phyloP scores from a whole-genome alignment of 2,113 vertebrate genomes.

The Triplophysa dalaica region DNA sequence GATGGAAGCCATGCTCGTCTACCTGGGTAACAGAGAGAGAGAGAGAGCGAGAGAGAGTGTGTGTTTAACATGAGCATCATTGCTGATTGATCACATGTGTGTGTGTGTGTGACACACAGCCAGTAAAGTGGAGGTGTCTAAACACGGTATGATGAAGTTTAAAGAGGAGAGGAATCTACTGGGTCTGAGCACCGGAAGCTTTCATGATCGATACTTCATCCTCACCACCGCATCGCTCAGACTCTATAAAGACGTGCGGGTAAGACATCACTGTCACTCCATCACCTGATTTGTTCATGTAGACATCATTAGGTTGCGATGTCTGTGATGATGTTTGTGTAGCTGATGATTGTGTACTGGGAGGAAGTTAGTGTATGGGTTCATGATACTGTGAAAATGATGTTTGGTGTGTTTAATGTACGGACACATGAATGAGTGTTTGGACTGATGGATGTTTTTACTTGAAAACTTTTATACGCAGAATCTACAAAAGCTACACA shows the following conservation, averaged over 20 bases:
- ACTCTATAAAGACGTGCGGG: conserved; percentile 92
- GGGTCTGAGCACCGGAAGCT: conserved; percentile 78
- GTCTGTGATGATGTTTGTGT: too few relatives aligned
- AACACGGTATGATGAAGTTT: conserved; percentile 91
- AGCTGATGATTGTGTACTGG: too few relatives aligned
- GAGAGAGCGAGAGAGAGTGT: background rate
- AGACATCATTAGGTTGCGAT: too few relatives aligned
- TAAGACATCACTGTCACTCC: conserved; percentile 61
- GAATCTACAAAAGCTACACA: conserved; percentile 12
- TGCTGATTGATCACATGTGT: background rate
- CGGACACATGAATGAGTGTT: background rate
- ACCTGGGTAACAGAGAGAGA: conserved; percentile 74
- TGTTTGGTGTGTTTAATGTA: too few relatives aligned
- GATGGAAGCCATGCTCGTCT: conserved; percentile 87
- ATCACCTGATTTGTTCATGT: too few relatives aligned
- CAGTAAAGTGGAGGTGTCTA: conserved; percentile 82
- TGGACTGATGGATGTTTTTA: background rate
- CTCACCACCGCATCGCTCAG: conserved; percentile 81
- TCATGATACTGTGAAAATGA: too few relatives aligned
- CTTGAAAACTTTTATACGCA: conserved; percentile 4
- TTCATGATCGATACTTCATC: conserved; percentile 93
- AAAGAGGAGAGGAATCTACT: conserved; percentile 85
- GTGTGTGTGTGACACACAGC: conserved; percentile 65
- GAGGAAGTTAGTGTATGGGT: too few relatives aligned
- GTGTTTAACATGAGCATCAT: background rate